Percentiles rank a stretch among this genome's conserved stretches.
These are phyloP conservation scores for Daboia siamensis DNA, from an alignment of 2,113 vertebrate species.

Conservation along the genomic window DNA sequence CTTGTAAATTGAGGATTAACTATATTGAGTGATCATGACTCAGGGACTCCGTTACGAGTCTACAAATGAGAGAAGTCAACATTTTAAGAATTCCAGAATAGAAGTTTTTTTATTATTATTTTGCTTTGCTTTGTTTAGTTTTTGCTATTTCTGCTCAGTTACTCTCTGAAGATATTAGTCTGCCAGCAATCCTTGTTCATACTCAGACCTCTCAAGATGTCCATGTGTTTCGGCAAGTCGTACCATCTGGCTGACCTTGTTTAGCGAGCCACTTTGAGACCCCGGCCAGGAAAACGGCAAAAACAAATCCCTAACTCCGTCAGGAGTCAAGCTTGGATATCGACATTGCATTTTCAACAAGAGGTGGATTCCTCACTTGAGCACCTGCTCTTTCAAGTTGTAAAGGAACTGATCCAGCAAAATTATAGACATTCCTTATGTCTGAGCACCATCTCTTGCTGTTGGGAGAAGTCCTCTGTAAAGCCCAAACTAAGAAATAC, in stretches of 20 bases:
- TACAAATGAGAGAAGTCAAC: neutral
- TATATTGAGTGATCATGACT: neutral
- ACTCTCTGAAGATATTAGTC: neutral
- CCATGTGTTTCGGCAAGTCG: neutral
- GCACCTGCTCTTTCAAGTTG: neutral
- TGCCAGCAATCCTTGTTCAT: neutral
- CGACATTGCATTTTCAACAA: neutral
- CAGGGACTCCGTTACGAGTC: neutral
- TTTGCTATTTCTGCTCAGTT: neutral
- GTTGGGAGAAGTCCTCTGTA: neutral
- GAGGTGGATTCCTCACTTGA: neutral
- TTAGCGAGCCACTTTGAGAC: neutral
- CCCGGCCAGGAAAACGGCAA: neutral
- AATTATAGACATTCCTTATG: neutral
- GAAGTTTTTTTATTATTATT: too few relatives aligned
- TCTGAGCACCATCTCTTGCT: neutral
- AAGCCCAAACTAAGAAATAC: neutral
- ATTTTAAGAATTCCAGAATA: neutral
- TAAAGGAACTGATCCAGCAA: neutral
- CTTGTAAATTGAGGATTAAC: neutral
- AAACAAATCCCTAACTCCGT: neutral
- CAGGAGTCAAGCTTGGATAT: neutral
- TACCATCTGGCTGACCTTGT: neutral
- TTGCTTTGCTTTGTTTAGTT: neutral
- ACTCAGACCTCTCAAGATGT: neutral